Conservation (phyloP, 2,888 invertebrate species). For the Pollenia labialis region DNA sequence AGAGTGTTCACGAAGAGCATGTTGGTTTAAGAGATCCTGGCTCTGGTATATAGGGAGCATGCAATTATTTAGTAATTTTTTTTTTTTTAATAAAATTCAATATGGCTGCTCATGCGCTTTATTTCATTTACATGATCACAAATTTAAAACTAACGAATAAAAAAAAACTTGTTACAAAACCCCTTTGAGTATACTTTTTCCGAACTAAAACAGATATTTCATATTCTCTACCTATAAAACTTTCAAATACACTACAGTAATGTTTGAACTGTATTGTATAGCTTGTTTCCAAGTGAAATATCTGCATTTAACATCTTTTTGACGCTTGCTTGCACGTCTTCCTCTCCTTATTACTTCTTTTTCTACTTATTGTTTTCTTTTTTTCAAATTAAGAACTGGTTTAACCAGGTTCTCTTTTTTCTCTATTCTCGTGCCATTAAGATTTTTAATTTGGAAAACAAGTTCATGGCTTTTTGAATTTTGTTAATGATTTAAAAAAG, state of each 20-base stretch:
- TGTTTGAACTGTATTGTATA: constrained; percentile 24
- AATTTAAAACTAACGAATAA: constrained; percentile 20
- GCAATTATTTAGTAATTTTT: constrained; percentile 19
- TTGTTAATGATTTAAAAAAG: constrained; percentile 59
- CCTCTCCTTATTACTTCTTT: constrained; percentile 15
- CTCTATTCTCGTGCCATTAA: constrained; percentile 26
- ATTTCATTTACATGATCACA: constrained; percentile 56
- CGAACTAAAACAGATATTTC: not conserved
- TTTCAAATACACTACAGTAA: not conserved
- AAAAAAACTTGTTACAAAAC: constrained; percentile 64
- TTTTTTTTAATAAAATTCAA: constrained; percentile 63
- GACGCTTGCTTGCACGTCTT: constrained; percentile 25
- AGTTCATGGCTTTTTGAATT: constrained; percentile 75
- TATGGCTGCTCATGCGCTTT: constrained; percentile 74
- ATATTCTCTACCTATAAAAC: constrained; percentile 16
- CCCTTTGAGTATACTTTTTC: constrained; percentile 45
- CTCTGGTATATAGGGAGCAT: not conserved
- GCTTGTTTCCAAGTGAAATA: constrained; percentile 70
- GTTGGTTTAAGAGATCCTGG: not conserved
- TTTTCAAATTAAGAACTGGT: constrained; percentile 72
- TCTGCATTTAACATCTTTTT: constrained; percentile 49
- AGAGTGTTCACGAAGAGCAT: constrained; percentile 16
- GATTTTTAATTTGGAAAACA: constrained; percentile 67
- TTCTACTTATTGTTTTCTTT: constrained; percentile 37
- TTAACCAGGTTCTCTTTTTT: constrained; percentile 71